phyloP scores from a whole-genome alignment of 2,797 vertebrate species.

The Pipistrellus nathusii region DNA sequence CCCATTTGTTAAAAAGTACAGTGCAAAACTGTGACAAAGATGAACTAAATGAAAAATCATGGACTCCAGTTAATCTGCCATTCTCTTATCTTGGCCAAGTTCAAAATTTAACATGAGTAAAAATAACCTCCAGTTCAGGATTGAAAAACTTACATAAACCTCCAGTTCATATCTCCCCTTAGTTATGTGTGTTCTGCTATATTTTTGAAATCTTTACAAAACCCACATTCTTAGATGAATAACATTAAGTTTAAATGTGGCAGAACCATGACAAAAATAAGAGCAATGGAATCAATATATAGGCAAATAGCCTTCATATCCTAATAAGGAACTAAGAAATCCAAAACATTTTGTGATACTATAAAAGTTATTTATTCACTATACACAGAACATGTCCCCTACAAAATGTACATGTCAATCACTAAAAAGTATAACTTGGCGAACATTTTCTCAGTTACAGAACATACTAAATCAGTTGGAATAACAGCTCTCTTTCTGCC shows the following conservation, averaged over 20 bases:
- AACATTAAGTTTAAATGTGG: slow-evolving; percentile 38
- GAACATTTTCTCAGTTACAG: slow-evolving; percentile 81
- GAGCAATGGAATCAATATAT: slow-evolving; percentile 57
- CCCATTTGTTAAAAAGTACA: background rate
- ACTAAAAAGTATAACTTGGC: slow-evolving; percentile 80
- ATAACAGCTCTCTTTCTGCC: slow-evolving; percentile 76
- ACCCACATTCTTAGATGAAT: slow-evolving; percentile 36
- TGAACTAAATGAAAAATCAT: slow-evolving; percentile 55
- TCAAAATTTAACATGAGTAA: background rate
- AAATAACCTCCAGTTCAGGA: slow-evolving; percentile 43
- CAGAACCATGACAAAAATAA: slow-evolving; percentile 65
- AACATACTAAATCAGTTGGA: slow-evolving; percentile 75
- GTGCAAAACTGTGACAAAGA: slow-evolving; percentile 4
- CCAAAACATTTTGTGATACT: slow-evolving; percentile 78
- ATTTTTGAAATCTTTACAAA: slow-evolving; percentile 46
- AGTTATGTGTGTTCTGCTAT: slow-evolving; percentile 33
- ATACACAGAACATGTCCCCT: slow-evolving; percentile 81
- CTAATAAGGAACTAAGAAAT: slow-evolving; percentile 80
- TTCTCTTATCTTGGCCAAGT: slow-evolving; percentile 1
- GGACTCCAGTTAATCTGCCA: slow-evolving; percentile 9
- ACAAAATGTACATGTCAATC: slow-evolving; percentile 81
- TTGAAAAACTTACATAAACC: background rate
- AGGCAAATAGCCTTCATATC: slow-evolving; percentile 63
- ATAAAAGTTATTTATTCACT: slow-evolving; percentile 83
- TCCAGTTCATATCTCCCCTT: slow-evolving; percentile 35